A percentile compares a stretch with the other conserved stretches of the same genome.
These are phyloP conservation scores for Syndactyla subalaris DNA, from an alignment of 2,797 vertebrate genomes.

Conservation along the genomic window DNA sequence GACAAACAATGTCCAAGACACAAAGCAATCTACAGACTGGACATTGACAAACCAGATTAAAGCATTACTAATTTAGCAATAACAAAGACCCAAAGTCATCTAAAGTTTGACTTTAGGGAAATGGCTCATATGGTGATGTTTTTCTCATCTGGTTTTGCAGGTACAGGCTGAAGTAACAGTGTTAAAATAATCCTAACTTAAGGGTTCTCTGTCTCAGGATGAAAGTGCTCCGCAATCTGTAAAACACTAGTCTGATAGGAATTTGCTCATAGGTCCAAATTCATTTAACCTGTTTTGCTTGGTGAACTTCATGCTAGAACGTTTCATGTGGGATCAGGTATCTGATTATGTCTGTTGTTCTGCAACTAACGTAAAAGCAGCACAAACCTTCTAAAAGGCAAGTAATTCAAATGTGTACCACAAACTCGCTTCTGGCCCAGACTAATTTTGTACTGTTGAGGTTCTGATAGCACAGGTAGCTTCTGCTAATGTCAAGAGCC, in stretches of 20 bases:
- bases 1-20: not conserved
- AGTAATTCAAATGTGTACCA: not conserved
- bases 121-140: not conserved
- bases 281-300: not conserved
- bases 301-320: not conserved
- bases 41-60: slow-evolving; percentile 1
- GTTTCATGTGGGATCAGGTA: not conserved
- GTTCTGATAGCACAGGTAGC: not conserved
- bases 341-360: not conserved
- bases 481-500: not conserved
- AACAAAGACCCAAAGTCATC: not conserved
- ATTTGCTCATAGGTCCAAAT: not conserved
- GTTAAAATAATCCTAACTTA: not conserved
- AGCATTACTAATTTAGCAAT: not conserved
- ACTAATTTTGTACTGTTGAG: not conserved
- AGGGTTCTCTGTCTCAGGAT: not conserved
- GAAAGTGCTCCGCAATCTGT: not conserved
- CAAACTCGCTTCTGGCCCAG: not conserved
- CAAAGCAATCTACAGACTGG: not conserved
- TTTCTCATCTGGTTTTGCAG: not conserved
- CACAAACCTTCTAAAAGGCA: not conserved
- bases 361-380: not conserved
- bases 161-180: not conserved
- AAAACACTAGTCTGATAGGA: not conserved
- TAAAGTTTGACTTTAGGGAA: not conserved